Evolutionary conservation across 2,888 invertebrate species (phyloP).

Genomic region (Hemaris fuciformis): DNA sequence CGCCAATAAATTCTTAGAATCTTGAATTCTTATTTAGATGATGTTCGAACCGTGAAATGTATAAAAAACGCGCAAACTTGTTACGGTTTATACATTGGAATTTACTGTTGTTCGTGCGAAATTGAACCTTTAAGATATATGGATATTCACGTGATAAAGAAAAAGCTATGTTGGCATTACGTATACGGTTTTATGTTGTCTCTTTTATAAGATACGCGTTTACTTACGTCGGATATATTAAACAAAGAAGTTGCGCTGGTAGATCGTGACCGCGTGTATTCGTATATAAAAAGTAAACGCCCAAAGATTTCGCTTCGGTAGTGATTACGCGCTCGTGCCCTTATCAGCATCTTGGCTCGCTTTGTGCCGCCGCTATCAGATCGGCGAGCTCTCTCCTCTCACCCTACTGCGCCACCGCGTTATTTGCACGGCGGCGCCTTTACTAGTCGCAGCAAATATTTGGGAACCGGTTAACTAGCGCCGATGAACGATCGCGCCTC

Average conservation of each 20-base stretch:
- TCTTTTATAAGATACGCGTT: not conserved
- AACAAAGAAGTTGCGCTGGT: not conserved
- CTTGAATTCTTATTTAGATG: not conserved
- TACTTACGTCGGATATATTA: not conserved
- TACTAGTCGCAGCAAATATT: slow-evolving; percentile 72
- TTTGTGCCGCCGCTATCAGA: slow-evolving; percentile 67
- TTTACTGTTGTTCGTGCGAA: not conserved
- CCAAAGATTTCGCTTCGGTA: slow-evolving; percentile 43
- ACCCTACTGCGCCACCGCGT: slow-evolving; percentile 46
- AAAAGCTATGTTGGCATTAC: not conserved
- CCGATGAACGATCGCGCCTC: slow-evolving; percentile 67
- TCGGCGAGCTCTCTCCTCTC: slow-evolving; percentile 43
- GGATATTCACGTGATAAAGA: not conserved
- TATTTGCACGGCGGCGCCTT: slow-evolving; percentile 70
- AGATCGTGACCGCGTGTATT: slow-evolving; percentile 18
- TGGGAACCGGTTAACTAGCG: slow-evolving; percentile 73
- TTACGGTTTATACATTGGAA: not conserved
- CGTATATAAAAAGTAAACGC: slow-evolving; percentile 51
- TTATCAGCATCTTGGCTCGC: slow-evolving; percentile 66
- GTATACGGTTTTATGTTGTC: not conserved
- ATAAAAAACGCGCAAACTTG: not conserved
- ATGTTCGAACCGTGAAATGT: not conserved
- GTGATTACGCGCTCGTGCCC: slow-evolving; percentile 51
- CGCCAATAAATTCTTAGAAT: not conserved
- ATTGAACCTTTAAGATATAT: not conserved